Evolutionary conservation across 2,797 vertebrate species (phyloP).

Genomic region (Chloroceryle inda): DNA sequence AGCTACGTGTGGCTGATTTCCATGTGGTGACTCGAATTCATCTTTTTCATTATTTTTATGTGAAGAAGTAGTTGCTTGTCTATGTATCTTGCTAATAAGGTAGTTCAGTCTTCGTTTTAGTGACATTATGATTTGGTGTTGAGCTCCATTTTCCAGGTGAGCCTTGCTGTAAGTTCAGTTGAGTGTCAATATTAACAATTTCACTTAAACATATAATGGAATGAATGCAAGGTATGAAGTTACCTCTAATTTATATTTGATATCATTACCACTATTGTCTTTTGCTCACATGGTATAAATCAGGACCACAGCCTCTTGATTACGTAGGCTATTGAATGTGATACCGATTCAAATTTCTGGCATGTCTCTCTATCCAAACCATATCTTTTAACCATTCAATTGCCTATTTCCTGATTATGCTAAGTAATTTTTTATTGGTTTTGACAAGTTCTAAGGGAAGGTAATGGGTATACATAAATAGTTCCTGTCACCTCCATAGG

Average conservation of each 20-base stretch:
- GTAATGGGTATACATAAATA: accelerated
- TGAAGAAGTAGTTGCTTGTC: background rate
- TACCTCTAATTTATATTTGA: background rate
- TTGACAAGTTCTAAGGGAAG: background rate
- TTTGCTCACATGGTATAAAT: background rate
- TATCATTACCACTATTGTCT: background rate
- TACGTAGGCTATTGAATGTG: background rate
- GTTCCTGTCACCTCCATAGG: background rate
- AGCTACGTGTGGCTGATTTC: background rate
- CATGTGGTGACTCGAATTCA: background rate
- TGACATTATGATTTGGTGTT: background rate
- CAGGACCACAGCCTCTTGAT: background rate
- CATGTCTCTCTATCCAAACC: background rate
- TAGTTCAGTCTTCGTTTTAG: background rate
- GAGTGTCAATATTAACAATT: background rate
- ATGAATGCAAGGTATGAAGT: background rate
- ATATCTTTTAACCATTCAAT: background rate
- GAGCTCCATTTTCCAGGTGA: background rate
- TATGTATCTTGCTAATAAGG: background rate
- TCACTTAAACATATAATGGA: background rate
- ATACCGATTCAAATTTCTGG: background rate
- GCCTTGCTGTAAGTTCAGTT: background rate
- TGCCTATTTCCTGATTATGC: background rate
- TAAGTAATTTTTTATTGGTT: background rate
- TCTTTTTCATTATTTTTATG: background rate